Base-by-base conservation (phyloP, 1,140 invertebrate genomes). In the Cydia strobilella region DNA sequence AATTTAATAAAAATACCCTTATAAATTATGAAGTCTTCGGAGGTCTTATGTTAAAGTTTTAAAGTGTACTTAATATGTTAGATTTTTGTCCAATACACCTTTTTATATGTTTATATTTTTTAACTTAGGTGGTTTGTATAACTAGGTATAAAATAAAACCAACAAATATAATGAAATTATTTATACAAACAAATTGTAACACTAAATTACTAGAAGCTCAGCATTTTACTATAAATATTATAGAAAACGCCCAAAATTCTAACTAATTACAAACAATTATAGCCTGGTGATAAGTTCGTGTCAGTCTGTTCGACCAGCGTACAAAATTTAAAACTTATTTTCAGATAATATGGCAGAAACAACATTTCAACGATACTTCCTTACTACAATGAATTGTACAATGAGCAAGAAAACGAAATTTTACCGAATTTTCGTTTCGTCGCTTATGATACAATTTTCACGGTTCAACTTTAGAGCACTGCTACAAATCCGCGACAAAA, bases 171-270 rank as follows among this genome's bases (percentile, higher is more conserved):
- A 18, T 9, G 23, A n/a, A 69, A 35, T 35, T n/a, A 25, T 69
- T 42, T 69, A 69, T 69, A 18, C 18, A 69, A 69, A 69, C 65
- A 42, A 45, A 69, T 35, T 31, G n/a, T 69, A 69, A 69, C 13
- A 69, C 65, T 69, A 35, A 69, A 35, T n/a, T 20, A 39, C 31
- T 42, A 69, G 65, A 69, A 35, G 27, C 12, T n/a, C 63, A 42
- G 18, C 76, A 65, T 74, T 80, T 85, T 86, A 84, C 84, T 87
- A 88, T 88, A 89, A 88, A 89, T 88, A 87, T 89, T 89, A 88
- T 87, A 89, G 85, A 85, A 89, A 86, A 79, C 45, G 76, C 72
- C 63, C 7, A 15, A 18, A 69, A 69, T 42, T 42, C 18, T 35
- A 66, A 35, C 63, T 66, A 69, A 39, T 39, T 39, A 69, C 9